Conservation (phyloP, 2,888 invertebrate species). For the Stegophylla sp. region DNA sequence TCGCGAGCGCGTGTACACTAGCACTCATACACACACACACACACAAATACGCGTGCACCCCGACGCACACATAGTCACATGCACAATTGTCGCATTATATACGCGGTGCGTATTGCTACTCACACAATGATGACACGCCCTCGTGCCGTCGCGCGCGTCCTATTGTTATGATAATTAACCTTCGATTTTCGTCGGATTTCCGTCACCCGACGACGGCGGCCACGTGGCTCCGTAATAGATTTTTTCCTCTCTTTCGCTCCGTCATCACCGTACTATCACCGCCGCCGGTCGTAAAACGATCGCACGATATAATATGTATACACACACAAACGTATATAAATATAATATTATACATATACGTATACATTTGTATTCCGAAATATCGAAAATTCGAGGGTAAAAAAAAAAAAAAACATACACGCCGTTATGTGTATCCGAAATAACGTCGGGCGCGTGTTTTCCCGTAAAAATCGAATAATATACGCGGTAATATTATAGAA, state of each 20-base stretch:
- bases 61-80: not conserved
- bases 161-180: conserved; percentile 59
- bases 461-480: conserved; percentile 17
- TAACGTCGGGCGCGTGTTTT: not conserved
- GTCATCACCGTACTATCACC: not conserved
- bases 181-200: conserved; percentile 59
- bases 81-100: not conserved
- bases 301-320: not conserved
- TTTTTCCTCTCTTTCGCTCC: conserved; percentile 4
- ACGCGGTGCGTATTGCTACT: not conserved
- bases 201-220: conserved; percentile 36
- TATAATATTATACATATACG: not conserved
- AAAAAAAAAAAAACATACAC: not conserved
- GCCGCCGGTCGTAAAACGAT: conserved; percentile 17
- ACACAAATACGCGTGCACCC: no score
- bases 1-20: not conserved
- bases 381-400: conserved; percentile 30
- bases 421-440: not conserved
- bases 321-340: not conserved
- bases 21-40: not conserved
- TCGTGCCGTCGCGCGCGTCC: conserved; percentile 16
- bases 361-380: conserved; percentile 15
- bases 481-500: no score
- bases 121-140: conserved; percentile 43
- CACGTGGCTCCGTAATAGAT: conserved; percentile 55